These are phyloP conservation scores for Drosophila erecta DNA, from an alignment of 1,140 invertebrate genomes.

Conservation along the genomic window DNA sequence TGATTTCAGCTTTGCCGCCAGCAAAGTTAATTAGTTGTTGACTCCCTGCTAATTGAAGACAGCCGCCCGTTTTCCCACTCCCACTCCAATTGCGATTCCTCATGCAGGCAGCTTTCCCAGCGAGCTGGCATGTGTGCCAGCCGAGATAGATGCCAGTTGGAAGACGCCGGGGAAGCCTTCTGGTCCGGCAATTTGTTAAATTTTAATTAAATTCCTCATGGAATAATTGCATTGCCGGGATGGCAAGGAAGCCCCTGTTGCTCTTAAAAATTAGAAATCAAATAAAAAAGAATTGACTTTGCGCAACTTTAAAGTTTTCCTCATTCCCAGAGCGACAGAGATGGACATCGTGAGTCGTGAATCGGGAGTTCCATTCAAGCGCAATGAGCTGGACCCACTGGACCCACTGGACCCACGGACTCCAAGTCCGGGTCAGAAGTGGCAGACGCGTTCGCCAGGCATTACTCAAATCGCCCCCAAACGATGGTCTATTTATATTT, in stretches of 20 bases:
- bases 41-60: constrained; percentile 44
- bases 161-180: constrained; percentile 1
- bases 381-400: not conserved
- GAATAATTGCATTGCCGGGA: constrained; percentile 12
- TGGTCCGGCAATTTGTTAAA: constrained; percentile 36
- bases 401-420: too few relatives aligned
- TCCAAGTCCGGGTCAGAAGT: not conserved
- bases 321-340: not conserved
- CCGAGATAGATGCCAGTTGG: constrained; percentile 1
- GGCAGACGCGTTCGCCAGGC: constrained; percentile 23
- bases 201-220: constrained; percentile 40
- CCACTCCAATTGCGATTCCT: not conserved
- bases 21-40: constrained; percentile 54
- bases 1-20: constrained; percentile 17
- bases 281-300: not conserved
- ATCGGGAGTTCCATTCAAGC: constrained; percentile 8
- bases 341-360: not conserved
- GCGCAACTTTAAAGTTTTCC: not conserved
- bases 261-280: constrained; percentile 1
- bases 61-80: constrained; percentile 2
- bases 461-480: constrained; percentile 45
- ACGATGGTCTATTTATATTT: constrained; percentile 36
- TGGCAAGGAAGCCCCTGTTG: not conserved
- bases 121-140: constrained; percentile 7
- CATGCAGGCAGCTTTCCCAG: not conserved